phyloP scores from a whole-genome alignment of 2,797 vertebrate genomes.

The Chrosomus eos region DNA sequence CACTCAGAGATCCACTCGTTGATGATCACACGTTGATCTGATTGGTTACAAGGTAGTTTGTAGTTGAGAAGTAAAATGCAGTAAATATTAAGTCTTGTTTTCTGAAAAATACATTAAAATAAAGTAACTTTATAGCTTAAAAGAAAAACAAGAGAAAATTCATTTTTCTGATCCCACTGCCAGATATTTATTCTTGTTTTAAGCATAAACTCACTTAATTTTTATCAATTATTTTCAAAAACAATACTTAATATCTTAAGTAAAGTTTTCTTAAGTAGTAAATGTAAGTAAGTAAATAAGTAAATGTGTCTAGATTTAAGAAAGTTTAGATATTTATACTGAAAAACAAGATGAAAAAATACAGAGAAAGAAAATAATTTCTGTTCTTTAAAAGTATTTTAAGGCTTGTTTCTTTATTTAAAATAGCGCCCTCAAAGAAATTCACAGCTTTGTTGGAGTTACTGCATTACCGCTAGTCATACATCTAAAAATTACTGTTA shows the following conservation, averaged over 20 bases:
- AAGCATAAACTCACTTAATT: not conserved
- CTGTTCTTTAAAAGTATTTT: not conserved
- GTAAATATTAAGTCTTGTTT: no score
- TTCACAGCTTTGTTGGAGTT: not conserved
- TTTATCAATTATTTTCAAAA: not conserved
- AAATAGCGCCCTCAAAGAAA: not conserved
- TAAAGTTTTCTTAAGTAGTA: not conserved
- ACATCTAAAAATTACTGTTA: slow-evolving; percentile 18
- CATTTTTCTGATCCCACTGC: no score
- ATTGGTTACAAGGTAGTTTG: no score
- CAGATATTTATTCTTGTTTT: no score
- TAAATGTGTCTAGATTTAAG: not conserved
- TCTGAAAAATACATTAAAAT: no score
- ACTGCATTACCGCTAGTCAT: not conserved
- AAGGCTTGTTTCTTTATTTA: not conserved
- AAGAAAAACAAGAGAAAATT: no score
- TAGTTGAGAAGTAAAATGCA: not conserved
- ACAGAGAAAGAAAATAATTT: not conserved
- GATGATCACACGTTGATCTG: no score
- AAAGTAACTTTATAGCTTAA: no score
- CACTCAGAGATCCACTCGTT: no score
- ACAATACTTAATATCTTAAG: not conserved
- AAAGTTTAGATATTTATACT: not conserved
- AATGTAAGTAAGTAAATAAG: no score
- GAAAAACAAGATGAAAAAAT: not conserved